Percentiles rank a stretch among this genome's conserved stretches.
Conservation (phyloP, 2,888 invertebrate genomes). For the Caprella mutica region DNA sequence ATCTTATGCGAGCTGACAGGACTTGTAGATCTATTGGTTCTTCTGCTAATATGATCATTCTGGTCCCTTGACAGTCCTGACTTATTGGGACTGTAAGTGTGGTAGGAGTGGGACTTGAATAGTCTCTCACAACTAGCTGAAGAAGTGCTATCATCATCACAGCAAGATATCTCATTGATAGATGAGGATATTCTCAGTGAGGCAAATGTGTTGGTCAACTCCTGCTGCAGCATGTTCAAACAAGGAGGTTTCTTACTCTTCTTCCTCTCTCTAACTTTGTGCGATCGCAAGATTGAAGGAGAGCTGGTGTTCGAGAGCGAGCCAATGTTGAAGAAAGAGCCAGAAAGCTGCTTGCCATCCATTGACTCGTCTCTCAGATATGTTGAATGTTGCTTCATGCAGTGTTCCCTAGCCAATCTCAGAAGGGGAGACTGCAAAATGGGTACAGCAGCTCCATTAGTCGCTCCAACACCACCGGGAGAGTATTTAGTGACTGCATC, state of each 20-base stretch:
- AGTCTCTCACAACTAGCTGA: conserved; percentile 4
- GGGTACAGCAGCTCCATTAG: conserved; percentile 32
- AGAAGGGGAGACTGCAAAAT: conserved; percentile 25
- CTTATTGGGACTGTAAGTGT: background rate
- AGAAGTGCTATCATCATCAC: background rate
- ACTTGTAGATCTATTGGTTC: background rate
- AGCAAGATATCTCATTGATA: conserved; percentile 4
- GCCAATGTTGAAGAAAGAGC: background rate
- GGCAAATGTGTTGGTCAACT: background rate
- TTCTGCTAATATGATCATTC: background rate
- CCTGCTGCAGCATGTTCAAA: conserved; percentile 1
- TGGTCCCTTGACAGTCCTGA: background rate
- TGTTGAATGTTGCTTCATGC: conserved; percentile 16
- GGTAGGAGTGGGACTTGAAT: conserved; percentile 1
- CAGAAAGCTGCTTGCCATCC: background rate
- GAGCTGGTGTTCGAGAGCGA: background rate
- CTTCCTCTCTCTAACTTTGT: conserved; percentile 1
- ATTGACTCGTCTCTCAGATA: conserved; percentile 17
- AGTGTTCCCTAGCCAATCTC: conserved; percentile 25
- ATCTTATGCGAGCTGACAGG: background rate
- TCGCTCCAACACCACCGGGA: conserved; percentile 16
- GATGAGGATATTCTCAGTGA: conserved; percentile 5
- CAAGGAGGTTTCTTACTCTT: conserved; percentile 8
- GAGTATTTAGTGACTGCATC: conserved; percentile 26
- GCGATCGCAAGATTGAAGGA: conserved; percentile 3